Percentiles rank a stretch among this genome's conserved stretches.
phyloP scores from a whole-genome alignment of 2,113 vertebrate genomes.

The Lipotes vexillifer region DNA sequence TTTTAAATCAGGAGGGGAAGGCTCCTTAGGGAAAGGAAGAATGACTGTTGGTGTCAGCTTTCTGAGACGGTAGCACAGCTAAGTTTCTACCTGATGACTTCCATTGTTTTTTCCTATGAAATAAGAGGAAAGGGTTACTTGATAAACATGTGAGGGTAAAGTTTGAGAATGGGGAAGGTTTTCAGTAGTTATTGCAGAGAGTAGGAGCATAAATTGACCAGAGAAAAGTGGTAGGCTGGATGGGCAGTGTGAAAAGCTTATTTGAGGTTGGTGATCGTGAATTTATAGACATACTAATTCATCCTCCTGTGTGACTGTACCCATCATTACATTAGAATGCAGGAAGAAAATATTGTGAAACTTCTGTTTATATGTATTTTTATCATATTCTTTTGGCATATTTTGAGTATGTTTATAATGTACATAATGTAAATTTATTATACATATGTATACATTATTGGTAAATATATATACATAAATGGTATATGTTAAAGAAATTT shows the following conservation, averaged over 20 bases:
- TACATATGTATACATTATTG: not conserved
- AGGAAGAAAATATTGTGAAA: not conserved
- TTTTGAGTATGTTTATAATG: not conserved
- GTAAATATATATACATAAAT: not conserved
- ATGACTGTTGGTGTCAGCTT: not conserved
- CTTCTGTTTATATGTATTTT: not conserved
- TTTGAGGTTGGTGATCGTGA: not conserved
- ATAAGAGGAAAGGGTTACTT: not conserved
- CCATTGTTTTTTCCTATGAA: not conserved
- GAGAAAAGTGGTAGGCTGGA: not conserved
- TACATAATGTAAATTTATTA: not conserved
- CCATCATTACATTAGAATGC: not conserved
- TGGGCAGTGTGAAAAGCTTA: not conserved
- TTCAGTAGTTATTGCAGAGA: conserved; percentile 10
- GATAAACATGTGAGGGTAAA: conserved; percentile 29
- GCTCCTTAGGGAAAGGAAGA: not conserved
- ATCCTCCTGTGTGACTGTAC: not conserved
- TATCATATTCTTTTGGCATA: not conserved
- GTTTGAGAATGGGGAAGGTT: conserved; percentile 7
- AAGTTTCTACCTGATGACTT: conserved; percentile 6
- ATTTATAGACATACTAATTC: not conserved
- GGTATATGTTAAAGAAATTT: not conserved
- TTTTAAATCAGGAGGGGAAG: conserved; percentile 11
- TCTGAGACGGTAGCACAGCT: not conserved
- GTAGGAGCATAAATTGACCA: not conserved